Evolutionary conservation across 2,888 invertebrate genomes (phyloP), one percentile per base, ranked within the genome.

Genomic region (Apodemia mormo): DNA sequence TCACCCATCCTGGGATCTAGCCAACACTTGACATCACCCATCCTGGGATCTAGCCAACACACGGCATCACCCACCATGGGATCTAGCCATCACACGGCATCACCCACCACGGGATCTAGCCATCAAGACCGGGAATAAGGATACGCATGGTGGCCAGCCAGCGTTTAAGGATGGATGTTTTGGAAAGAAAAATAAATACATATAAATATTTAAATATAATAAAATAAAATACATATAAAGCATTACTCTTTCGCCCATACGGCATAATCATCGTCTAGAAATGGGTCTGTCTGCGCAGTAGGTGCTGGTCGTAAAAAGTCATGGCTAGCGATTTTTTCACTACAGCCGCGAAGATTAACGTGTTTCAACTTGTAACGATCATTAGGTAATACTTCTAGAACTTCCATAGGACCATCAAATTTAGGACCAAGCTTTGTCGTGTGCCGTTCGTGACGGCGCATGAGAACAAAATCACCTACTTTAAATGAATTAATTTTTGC

Each of bases 141-240:
- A n/a, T n/a, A n/a, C n/a, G n/a, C n/a, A n/a, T n/a, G 72, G 72
- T 72, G 72, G 70, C 72, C 72, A 70, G 69, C 72, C 72, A 71
- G 67, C 68, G 70, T 52, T 56, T 30, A 29, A 45, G 72, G 66
- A 71, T 64, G 70, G 65, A 68, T 49, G 49, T 49, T 49, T 10
- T 10, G 49, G 49, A 49, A 8, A 14, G 49, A 6, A 3, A 37
- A 37, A 6, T 6, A 37, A 37, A 2, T 37, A 37, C 6, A 6
- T 37, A 37, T 37, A n/a, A n/a, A n/a, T n/a, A n/a, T n/a, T n/a
- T n/a, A n/a, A n/a, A n/a, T n/a, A n/a, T n/a, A n/a, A n/a, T 37
- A 37, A 37, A 37, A 2, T 6, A 6, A 37, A 37, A 37, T 6
- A 37, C 37, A 37, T 6, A 37, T 37, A 4, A 37, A 6, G 4